A percentile compares a stretch with the other conserved stretches of the same genome.
Evolutionary conservation across 2,888 invertebrate genomes (phyloP).

Genomic region (Drosophila niveifrons): DNA sequence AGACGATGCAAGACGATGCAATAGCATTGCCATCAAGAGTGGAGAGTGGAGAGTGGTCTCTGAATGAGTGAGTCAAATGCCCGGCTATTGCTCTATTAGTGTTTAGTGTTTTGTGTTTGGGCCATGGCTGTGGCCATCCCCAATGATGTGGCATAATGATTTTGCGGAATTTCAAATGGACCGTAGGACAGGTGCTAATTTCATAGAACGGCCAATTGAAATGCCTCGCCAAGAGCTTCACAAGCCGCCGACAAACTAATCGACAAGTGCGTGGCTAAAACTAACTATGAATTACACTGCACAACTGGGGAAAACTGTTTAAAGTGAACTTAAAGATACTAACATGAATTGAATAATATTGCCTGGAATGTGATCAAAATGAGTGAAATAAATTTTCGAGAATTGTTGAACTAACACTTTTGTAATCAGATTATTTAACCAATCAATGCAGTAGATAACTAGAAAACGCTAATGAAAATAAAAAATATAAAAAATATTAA

Average conservation of each 20-base stretch:
- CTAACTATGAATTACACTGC: slow-evolving; percentile 73
- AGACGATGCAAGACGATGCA: too few relatives aligned
- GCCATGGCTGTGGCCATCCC: slow-evolving; percentile 54
- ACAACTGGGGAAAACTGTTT: slow-evolving; percentile 6
- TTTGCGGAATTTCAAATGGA: slow-evolving; percentile 82
- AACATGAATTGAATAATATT: too few relatives aligned
- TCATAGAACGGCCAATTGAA: slow-evolving; percentile 81
- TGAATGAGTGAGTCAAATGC: slow-evolving; percentile 40
- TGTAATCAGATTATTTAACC: too few relatives aligned
- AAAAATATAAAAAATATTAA: too few relatives aligned
- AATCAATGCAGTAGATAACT: too few relatives aligned
- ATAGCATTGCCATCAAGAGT: not conserved
- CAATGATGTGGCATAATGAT: slow-evolving; percentile 79
- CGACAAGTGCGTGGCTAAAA: slow-evolving; percentile 76
- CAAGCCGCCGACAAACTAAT: slow-evolving; percentile 65
- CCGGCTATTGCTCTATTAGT: slow-evolving; percentile 78
- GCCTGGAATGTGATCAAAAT: too few relatives aligned
- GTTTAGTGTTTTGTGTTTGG: slow-evolving; percentile 51
- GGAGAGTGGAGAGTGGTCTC: slow-evolving; percentile 8
- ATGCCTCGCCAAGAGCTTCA: slow-evolving; percentile 67
- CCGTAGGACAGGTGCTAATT: slow-evolving; percentile 84
- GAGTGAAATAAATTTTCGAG: too few relatives aligned
- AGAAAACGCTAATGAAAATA: too few relatives aligned
- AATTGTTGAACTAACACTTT: too few relatives aligned
- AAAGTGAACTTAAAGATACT: too few relatives aligned